Evolutionary conservation across 1,140 invertebrate genomes (phyloP), one percentile per base, ranked within the genome.

Genomic region (Calosoma granatense): DNA sequence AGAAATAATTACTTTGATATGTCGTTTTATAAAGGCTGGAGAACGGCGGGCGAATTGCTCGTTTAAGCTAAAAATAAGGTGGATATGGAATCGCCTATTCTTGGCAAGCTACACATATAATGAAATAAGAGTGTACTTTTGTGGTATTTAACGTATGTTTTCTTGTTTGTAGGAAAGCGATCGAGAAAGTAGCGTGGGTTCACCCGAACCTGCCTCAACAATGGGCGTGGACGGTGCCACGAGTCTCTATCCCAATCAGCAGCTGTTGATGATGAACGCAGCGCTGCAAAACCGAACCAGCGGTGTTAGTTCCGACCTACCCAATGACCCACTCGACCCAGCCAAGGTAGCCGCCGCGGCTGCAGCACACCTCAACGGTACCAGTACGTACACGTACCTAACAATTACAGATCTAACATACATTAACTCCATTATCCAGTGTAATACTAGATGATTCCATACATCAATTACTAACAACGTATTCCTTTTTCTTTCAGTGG

Each of bases 361-460:
- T 64, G 51, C 74, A 65, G 78, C 77, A 17, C 81, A 82, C 67
- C 69, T 83, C n/a, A 83, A 88, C 73, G 85, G 86, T 74, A 84
- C 84, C 70, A 87, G 86, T 88, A 78, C 78, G 81, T 82, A 81
- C 64, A n/a, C n/a, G n/a, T n/a, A n/a, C n/a, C n/a, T n/a, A n/a
- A n/a, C n/a, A n/a, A n/a, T n/a, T n/a, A n/a, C 67, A 68, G 67
- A 65, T 36, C 17, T 22, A 15, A 23, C 12, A 53, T 51, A 19
- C 51, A 14, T 57, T n/a, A n/a, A n/a, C n/a, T n/a, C n/a, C n/a
- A n/a, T n/a, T n/a, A n/a, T n/a, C n/a, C n/a, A n/a, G 2, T 12
- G 11, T 20, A 30, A 20, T 14, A 20, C 15, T 14, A 52, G 1
- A 20, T 22, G 6, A 12, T n/a, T n/a, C n/a, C n/a, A n/a, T n/a